Evolutionary conservation across 2,888 invertebrate genomes (phyloP).

Genomic region (Nemotelus pantherinus): DNA sequence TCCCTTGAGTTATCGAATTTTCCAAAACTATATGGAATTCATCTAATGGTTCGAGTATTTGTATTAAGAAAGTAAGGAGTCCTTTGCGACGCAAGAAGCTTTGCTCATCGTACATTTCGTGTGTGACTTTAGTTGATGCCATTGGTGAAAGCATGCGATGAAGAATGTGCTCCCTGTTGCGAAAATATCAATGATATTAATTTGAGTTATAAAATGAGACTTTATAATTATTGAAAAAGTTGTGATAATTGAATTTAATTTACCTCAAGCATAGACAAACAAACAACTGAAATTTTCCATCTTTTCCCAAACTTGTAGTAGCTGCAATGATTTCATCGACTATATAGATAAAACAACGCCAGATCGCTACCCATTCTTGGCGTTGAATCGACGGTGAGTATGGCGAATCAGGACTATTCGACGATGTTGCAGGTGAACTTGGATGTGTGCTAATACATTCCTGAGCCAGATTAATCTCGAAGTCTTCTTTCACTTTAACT

Average conservation of each 20-base stretch:
- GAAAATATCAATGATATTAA: slow-evolving; percentile 35
- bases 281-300: slow-evolving; percentile 97
- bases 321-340: slow-evolving; percentile 88
- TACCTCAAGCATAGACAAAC: slow-evolving; percentile 93
- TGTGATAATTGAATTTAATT: slow-evolving; percentile 47
- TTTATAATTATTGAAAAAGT: background rate
- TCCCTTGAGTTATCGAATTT: slow-evolving; percentile 78
- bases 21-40: slow-evolving; percentile 89
- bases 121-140: slow-evolving; percentile 86
- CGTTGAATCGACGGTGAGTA: slow-evolving; percentile 56
- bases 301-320: slow-evolving; percentile 84
- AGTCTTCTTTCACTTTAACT: slow-evolving; percentile 75
- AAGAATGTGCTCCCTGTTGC: slow-evolving; percentile 83
- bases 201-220: background rate
- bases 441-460: slow-evolving; percentile 51
- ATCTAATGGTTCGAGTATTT: slow-evolving; percentile 89
- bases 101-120: slow-evolving; percentile 95
- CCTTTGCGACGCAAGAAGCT: slow-evolving; percentile 91
- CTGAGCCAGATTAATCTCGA: slow-evolving; percentile 71
- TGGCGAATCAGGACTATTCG: slow-evolving; percentile 62
- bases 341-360: slow-evolving; percentile 88
- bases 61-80: slow-evolving; percentile 85
- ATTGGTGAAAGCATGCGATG: slow-evolving; percentile 92
- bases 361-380: slow-evolving; percentile 74
- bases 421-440: slow-evolving; percentile 61